Percentiles rank a stretch among this genome's conserved stretches.
Conservation (phyloP, 2,113 vertebrate species). For the Peromyscus californicus region DNA sequence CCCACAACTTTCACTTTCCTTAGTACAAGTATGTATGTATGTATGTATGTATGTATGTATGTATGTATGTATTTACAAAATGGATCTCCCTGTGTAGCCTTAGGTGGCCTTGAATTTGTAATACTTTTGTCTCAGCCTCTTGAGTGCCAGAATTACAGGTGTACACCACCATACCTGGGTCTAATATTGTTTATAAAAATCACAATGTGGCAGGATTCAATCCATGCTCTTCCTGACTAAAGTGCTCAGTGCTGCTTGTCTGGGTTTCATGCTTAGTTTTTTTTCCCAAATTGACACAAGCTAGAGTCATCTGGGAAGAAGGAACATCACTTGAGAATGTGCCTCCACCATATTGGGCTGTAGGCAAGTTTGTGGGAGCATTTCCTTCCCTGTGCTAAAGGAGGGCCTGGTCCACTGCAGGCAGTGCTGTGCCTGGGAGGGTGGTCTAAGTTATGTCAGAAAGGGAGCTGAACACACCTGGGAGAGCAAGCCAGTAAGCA, state of each 20-base stretch:
- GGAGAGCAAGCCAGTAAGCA: not conserved
- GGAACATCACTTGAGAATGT: not conserved
- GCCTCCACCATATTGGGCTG: not conserved
- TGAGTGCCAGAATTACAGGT: not conserved
- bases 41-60: too few species aligned
- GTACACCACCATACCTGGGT: not conserved
- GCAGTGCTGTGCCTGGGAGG: not conserved
- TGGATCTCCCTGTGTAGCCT: not conserved
- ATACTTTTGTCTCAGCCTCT: not conserved
- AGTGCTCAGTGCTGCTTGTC: not conserved
- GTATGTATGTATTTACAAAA: not conserved
- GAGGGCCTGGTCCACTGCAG: not conserved
- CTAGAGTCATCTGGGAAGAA: not conserved
- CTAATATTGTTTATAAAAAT: not conserved
- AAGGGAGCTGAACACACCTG: not conserved
- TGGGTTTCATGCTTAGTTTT: not conserved
- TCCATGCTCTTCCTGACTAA: not conserved
- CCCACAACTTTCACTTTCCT: not conserved
- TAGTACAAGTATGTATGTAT: not conserved
- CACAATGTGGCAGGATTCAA: not conserved
- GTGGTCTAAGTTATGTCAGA: not conserved
- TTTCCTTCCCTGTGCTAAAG: not conserved
- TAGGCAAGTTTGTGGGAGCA: not conserved
- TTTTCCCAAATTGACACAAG: not conserved
- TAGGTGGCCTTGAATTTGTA: not conserved